These are phyloP conservation scores for Eulithis testata DNA, from an alignment of 2,888 invertebrate species.

Conservation along the genomic window DNA sequence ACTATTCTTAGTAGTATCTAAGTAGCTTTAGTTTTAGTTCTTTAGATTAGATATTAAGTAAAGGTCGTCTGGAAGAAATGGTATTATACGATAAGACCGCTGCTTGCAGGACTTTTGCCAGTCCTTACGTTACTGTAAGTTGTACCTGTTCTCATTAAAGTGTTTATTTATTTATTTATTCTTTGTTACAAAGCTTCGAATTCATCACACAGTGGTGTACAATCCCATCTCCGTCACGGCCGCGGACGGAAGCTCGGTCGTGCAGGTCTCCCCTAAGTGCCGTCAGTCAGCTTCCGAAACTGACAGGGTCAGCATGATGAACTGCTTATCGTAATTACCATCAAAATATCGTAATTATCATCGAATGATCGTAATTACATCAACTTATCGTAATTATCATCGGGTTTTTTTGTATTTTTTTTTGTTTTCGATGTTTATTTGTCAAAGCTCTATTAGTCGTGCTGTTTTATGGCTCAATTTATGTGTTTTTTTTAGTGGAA, in stretches of 20 bases:
- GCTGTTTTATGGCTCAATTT: no score
- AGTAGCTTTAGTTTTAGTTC: no score
- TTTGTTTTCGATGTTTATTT: neutral
- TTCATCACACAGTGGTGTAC: slow-evolving; percentile 1
- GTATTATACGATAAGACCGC: no score
- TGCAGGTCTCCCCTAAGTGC: slow-evolving; percentile 56
- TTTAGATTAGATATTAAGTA: no score
- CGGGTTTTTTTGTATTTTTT: neutral
- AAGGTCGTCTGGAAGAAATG: no score
- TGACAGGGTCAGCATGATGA: slow-evolving; percentile 11
- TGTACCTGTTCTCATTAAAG: no score
- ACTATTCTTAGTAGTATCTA: no score
- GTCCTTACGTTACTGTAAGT: no score
- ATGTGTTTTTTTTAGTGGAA: no score
- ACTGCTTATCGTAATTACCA: slow-evolving; percentile 17
- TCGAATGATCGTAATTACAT: slow-evolving; percentile 1
- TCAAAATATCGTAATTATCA: slow-evolving; percentile 6
- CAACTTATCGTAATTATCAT: slow-evolving; percentile 5
- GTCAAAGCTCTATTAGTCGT: neutral
- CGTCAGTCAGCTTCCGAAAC: slow-evolving; percentile 32
- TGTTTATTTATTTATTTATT: no score
- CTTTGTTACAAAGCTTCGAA: no score
- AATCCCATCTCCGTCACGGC: slow-evolving; percentile 21
- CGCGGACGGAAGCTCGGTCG: slow-evolving; percentile 16
- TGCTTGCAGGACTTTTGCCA: no score